Conservation (phyloP, 2,888 invertebrate species). For the Pollenia griseotomentosa region DNA sequence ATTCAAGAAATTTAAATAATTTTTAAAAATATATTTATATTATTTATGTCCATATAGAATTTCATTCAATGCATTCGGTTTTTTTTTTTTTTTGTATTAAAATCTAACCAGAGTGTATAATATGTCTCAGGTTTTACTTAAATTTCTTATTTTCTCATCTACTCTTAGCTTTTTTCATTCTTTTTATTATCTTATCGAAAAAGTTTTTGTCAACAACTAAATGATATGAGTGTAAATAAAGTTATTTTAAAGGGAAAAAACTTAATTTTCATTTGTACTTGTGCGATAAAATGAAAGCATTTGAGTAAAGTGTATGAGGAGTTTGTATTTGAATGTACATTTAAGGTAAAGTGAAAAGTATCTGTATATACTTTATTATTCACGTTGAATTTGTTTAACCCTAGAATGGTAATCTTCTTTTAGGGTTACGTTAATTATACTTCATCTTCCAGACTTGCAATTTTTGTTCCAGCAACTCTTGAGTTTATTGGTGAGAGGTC, state of each 20-base stretch:
- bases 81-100: conserved; percentile 10
- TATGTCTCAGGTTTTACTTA: conserved; percentile 16
- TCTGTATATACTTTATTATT: conserved; percentile 4
- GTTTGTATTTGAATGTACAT: neutral
- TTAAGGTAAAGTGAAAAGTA: conserved; percentile 18
- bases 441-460: no score
- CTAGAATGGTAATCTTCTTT: neutral
- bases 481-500: no score
- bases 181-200: conserved; percentile 62
- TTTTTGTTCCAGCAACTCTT: no score
- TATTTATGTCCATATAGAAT: conserved; percentile 31
- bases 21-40: conserved; percentile 15
- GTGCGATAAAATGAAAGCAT: neutral
- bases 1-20: neutral
- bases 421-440: no score
- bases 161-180: conserved; percentile 1
- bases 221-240: conserved; percentile 37
- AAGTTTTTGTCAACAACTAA: conserved; percentile 32
- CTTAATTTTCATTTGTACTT: conserved; percentile 49
- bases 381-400: neutral
- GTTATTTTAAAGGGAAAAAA: neutral
- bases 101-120: conserved; percentile 13
- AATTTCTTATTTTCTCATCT: conserved; percentile 1
- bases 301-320: neutral
- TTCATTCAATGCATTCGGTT: conserved; percentile 10